Base-by-base conservation (phyloP, 1,140 invertebrate genomes). In the Drosophila tsacasi region DNA sequence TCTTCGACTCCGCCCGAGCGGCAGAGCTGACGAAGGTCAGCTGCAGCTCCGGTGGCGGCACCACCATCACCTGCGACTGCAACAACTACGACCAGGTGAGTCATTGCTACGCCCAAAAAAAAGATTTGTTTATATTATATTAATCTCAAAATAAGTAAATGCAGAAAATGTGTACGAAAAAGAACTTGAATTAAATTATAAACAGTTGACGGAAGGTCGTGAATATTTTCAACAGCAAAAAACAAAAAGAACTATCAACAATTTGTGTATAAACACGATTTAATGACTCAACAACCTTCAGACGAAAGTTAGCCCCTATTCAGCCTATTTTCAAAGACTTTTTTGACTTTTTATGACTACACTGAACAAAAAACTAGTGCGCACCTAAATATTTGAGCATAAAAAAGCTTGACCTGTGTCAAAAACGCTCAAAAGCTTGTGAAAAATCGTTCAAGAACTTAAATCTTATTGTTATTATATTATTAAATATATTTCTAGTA, bases 51-150 rank as follows among this genome's bases (percentile, higher is more conserved):
- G 92, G 54, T 57, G 54, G 54, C 54, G 25, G 92, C 21, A 84
- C 83, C n/a, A 86, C 84, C 73, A 90, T 81, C 50, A 92, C 85
- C 64, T 93, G 92, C 17, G 92, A 93, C 66, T 93, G 92, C 64
- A 69, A 80, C 15, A 76, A 87, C 76, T 64, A 66, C 21, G 68
- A 83, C 5, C 79, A 86, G 87, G 92, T 93, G 73, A 91, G 79
- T 90, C 44, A 60, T 0, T 0, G 27, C 30, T 15, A 19, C 10
- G 30, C 13, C 23, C 10, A 17, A 2, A 30, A 17, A 35, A 47
- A 10, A 30, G 30, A 13, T 30, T 5, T 47, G 23, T 46, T 15
- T 55, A 63, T 13, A 15, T 9, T 25, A 25, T 25, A 15, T 27
- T 13, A 21, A 25, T 4, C 21, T 25, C 25, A n/a, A 19, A 1